phyloP scores from a whole-genome alignment of 2,797 vertebrate genomes.

The Liasis olivaceus region DNA sequence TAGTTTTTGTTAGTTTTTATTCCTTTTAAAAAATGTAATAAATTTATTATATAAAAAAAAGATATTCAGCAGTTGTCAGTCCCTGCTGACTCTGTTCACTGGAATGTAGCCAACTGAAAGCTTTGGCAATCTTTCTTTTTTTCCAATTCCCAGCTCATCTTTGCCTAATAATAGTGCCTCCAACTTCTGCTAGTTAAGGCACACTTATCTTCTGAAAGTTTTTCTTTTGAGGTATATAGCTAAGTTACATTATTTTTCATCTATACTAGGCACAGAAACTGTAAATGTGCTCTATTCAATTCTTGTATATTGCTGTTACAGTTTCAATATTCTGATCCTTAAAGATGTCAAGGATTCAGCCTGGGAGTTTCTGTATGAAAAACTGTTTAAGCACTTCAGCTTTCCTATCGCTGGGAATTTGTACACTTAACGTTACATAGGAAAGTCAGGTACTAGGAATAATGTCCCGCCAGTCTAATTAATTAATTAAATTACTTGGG shows the following conservation, averaged over 20 bases:
- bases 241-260: background rate
- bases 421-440: background rate
- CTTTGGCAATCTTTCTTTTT: background rate
- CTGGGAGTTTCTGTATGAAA: background rate
- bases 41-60: too few species aligned
- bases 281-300: background rate
- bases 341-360: background rate
- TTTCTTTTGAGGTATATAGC: background rate
- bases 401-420: background rate
- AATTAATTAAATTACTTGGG: background rate
- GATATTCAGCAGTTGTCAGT: background rate
- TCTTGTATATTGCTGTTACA: background rate
- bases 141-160: background rate
- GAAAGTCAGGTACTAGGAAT: background rate
- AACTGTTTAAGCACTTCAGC: background rate
- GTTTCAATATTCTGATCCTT: background rate
- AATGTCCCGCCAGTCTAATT: background rate
- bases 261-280: background rate
- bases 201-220: background rate
- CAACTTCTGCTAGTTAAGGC: background rate
- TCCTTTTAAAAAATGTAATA: too few species aligned
- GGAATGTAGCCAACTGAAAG: background rate
- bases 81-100: background rate
- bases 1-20: too few species aligned
- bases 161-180: background rate